Evolutionary conservation across 2,888 invertebrate species (phyloP).

Genomic region (Aspidiotus rigidus): DNA sequence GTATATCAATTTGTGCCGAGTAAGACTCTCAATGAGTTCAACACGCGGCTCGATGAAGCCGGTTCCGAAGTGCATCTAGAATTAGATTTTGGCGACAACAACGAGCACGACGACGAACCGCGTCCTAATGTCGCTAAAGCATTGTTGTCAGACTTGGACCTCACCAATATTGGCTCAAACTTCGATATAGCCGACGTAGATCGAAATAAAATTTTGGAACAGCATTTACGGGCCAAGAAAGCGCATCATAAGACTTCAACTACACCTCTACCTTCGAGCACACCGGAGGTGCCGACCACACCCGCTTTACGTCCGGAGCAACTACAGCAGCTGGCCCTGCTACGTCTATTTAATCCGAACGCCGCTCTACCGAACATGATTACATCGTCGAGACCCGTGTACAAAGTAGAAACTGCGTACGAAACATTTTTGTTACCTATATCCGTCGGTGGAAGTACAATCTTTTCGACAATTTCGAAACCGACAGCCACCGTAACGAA

Average conservation of each 20-base stretch:
- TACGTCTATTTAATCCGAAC: constrained; percentile 60
- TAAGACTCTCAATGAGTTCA: constrained; percentile 78
- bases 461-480: constrained; percentile 68
- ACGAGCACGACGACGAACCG: constrained; percentile 47
- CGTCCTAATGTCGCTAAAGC: constrained; percentile 44
- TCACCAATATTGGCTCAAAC: constrained; percentile 62
- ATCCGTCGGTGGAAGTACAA: constrained; percentile 63
- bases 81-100: constrained; percentile 73
- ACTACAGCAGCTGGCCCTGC: constrained; percentile 60
- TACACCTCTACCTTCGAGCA: constrained; percentile 21
- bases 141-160: constrained; percentile 58
- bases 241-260: constrained; percentile 40
- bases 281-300: constrained; percentile 42
- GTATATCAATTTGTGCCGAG: constrained; percentile 77
- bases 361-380: constrained; percentile 59
- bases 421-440: constrained; percentile 74
- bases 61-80: constrained; percentile 79
- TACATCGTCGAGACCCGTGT: constrained; percentile 66
- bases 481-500: constrained; percentile 67
- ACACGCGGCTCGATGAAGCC: constrained; percentile 76
- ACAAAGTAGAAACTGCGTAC: constrained; percentile 67
- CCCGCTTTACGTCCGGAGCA: constrained; percentile 59
- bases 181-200: constrained; percentile 62
- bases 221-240: constrained; percentile 48
- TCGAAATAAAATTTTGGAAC: constrained; percentile 51